These are phyloP conservation scores for Mongoloraphidia duomilia DNA, from an alignment of 2,888 invertebrate genomes.

Conservation along the genomic window DNA sequence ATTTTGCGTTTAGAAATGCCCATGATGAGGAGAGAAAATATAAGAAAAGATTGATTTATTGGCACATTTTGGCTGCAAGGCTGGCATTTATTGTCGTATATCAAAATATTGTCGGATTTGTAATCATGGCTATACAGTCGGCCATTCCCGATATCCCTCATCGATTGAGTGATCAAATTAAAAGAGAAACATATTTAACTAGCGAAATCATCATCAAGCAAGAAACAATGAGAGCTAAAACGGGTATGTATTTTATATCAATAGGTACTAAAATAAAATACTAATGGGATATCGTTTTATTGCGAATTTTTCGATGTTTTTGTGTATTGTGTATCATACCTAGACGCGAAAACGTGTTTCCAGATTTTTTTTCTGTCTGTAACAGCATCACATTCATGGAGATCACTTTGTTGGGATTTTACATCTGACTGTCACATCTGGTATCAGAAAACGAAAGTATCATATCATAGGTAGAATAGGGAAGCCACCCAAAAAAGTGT, in stretches of 20 bases:
- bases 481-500: too few relatives aligned
- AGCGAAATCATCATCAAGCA: slow-evolving; percentile 60
- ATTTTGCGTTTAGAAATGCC: slow-evolving; percentile 53
- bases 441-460: too few relatives aligned
- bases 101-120: slow-evolving; percentile 62
- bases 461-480: too few relatives aligned
- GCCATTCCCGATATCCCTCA: slow-evolving; percentile 62
- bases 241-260: not conserved
- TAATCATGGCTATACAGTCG: slow-evolving; percentile 60
- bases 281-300: too few relatives aligned
- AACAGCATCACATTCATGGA: too few relatives aligned
- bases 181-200: slow-evolving; percentile 54
- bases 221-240: slow-evolving; percentile 40
- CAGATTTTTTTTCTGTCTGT: too few relatives aligned
- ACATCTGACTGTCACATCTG: too few relatives aligned
- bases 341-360: too few relatives aligned
- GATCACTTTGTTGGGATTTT: too few relatives aligned
- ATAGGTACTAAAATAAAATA: too few relatives aligned
- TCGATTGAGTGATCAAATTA: slow-evolving; percentile 52
- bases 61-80: slow-evolving; percentile 58
- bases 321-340: too few relatives aligned
- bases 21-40: slow-evolving; percentile 35
- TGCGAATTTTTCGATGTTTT: too few relatives aligned
- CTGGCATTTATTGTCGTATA: slow-evolving; percentile 63
- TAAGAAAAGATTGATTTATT: slow-evolving; percentile 50